Conservation (phyloP, 2,113 vertebrate genomes). For the Ptilorrhoa leucosticta region DNA sequence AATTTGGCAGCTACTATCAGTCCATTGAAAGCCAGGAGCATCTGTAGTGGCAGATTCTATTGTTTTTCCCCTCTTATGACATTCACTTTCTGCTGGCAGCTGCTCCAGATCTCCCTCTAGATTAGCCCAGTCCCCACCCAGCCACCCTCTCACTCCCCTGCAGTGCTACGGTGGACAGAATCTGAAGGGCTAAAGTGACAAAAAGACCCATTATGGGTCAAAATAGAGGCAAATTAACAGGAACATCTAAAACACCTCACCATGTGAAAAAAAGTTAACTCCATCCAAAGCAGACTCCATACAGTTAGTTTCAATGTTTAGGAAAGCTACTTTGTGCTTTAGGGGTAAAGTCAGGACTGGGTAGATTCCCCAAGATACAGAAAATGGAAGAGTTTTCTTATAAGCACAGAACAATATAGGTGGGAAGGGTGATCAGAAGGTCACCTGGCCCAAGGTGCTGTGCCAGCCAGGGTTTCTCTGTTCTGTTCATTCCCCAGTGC, state of each 20-base stretch:
- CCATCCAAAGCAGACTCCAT: background rate
- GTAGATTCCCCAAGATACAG: too few species aligned
- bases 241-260: background rate
- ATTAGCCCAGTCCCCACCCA: background rate
- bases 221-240: background rate
- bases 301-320: background rate
- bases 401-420: background rate
- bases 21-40: background rate
- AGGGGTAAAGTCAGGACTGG: background rate
- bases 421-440: background rate
- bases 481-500: background rate
- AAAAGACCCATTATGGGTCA: background rate
- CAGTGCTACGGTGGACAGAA: background rate
- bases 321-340: background rate
- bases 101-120: background rate
- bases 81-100: background rate
- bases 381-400: background rate
- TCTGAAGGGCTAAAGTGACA: background rate
- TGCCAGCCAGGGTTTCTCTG: background rate
- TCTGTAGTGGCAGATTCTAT: background rate
- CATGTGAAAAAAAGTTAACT: accelerated
- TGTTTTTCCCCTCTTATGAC: accelerated
- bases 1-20: background rate
- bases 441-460: background rate
- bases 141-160: accelerated